Base-by-base conservation (phyloP, 1,140 invertebrate species). In the Coenobita brevimanus region DNA sequence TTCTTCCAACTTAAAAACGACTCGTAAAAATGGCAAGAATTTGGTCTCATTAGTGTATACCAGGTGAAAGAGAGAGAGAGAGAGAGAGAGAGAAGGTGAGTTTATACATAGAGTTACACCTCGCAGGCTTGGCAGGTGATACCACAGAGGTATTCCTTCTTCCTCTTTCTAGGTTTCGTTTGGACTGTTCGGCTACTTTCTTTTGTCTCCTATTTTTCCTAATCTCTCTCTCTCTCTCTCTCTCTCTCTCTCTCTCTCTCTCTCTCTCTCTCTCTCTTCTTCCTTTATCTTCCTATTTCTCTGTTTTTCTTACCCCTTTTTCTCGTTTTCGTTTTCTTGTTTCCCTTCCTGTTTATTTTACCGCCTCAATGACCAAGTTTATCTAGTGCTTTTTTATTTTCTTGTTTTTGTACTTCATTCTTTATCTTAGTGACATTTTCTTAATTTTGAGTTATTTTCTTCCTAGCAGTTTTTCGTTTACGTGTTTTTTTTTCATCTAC, bases 221-320 rank as follows among this genome's bases (percentile, higher is more conserved):
- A 24, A 67, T 36, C 38, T 73, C n/a, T 33, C 30, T 73, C 69
- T 73, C 30, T 73, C 30, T 73, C 73, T 46, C 24, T 76, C 73
- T 76, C 38, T 43, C 13, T 41, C n/a, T 67, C n/a, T 33, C n/a
- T 67, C 8, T 76, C 38, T 76, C 41, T 24, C 41, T n/a, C 36
- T 30, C 33, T 43, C 8, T 76, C 6, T n/a, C 73, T 76, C 36
- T 6, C 30, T 24, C 64, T 67, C 8, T n/a, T 24, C n/a, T 10
- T 67, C n/a, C n/a, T 10, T 24, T 10, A 6, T 6, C 6, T 67
- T 4, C 4, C n/a, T 6, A 6, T 46, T 6, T n/a, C 2, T 2
- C 73, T 46, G 17, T 46, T 21, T 21, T n/a, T 41, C 13, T 17
- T 36, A 36, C 69, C 21, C 27, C 69, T 36, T 24, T 21, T 21